These are phyloP conservation scores for Chouioia cunea DNA, from an alignment of 2,888 invertebrate species.

Conservation along the genomic window DNA sequence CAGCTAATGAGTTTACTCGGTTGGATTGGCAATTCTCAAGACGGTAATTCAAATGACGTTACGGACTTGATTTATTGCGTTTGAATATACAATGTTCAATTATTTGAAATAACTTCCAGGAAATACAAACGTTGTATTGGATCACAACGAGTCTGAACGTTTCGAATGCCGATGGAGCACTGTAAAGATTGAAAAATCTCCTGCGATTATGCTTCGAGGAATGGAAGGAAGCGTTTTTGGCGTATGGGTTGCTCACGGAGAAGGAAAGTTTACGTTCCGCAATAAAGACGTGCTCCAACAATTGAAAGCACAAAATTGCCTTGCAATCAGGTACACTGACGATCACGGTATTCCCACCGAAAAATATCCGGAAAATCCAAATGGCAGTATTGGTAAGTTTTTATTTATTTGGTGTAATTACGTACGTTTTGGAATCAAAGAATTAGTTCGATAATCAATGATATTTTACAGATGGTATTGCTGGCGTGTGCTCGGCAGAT, in stretches of 20 bases:
- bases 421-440: neutral
- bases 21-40: conserved; percentile 78
- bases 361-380: conserved; percentile 94
- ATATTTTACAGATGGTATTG: conserved; percentile 77
- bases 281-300: conserved; percentile 69
- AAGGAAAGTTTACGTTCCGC: conserved; percentile 83
- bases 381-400: conserved; percentile 82
- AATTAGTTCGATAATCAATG: too few relatives aligned
- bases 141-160: conserved; percentile 90
- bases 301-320: conserved; percentile 73
- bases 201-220: conserved; percentile 88
- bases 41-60: conserved; percentile 46
- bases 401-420: neutral
- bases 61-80: neutral
- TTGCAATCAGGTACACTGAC: conserved; percentile 88
- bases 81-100: conserved; percentile 13
- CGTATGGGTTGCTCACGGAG: conserved; percentile 97
- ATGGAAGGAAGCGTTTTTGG: conserved; percentile 93
- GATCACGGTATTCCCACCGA: conserved; percentile 82
- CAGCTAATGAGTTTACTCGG: conserved; percentile 95
- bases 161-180: conserved; percentile 83
- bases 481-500: conserved; percentile 89
- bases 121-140: conserved; percentile 74
- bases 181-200: conserved; percentile 78
- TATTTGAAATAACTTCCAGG: conserved; percentile 29